Evolutionary conservation across 2,113 vertebrate genomes (phyloP).

Genomic region (Pleuronectes platessa): DNA sequence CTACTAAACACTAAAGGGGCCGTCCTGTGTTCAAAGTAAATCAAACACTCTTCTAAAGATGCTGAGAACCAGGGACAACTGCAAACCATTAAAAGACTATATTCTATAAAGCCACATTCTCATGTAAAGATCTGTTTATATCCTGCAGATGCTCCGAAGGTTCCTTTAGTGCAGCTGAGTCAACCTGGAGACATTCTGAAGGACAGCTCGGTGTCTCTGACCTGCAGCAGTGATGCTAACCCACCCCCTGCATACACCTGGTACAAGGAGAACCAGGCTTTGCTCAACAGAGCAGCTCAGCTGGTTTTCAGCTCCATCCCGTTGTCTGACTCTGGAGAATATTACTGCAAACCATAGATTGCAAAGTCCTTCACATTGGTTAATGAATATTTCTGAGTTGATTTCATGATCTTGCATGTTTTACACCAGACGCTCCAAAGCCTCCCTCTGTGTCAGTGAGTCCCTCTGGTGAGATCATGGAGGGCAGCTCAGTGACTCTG

Average conservation of each 20-base stretch:
- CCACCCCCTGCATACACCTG: neutral
- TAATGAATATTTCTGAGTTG: too few relatives aligned
- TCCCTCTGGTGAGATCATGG: too few relatives aligned
- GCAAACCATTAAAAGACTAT: too few relatives aligned
- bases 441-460: too few relatives aligned
- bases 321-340: conserved; percentile 34
- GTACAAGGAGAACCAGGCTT: neutral
- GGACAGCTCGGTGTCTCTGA: neutral
- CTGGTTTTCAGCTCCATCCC: conserved; percentile 4
- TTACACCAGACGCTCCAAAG: too few relatives aligned
- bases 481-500: too few relatives aligned
- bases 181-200: neutral
- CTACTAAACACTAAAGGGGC: too few relatives aligned
- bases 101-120: neutral
- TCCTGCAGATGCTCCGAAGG: conserved; percentile 21
- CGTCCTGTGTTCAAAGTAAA: too few relatives aligned
- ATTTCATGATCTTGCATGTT: too few relatives aligned
- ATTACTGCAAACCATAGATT: conserved; percentile 15
- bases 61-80: too few relatives aligned
- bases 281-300: neutral
- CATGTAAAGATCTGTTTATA: neutral
- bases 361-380: too few relatives aligned
- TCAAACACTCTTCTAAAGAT: too few relatives aligned
- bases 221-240: conserved; percentile 34
- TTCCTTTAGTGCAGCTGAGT: neutral